Conservation (phyloP, 2,888 invertebrate genomes). For the Hemistola chrysoprasaria region DNA sequence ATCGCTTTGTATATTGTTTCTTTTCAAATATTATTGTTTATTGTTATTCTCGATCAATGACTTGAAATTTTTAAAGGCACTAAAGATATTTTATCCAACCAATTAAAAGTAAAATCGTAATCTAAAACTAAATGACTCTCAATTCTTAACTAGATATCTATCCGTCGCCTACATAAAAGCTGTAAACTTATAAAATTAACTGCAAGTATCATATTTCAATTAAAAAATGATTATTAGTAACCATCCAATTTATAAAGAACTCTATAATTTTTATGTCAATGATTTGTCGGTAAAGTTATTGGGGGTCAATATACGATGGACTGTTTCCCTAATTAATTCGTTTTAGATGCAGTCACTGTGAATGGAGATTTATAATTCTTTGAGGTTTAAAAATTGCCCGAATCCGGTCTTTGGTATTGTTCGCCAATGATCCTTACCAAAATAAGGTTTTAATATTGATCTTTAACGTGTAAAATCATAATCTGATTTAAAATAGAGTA, state of each 20-base stretch:
- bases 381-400: slow-evolving; percentile 18
- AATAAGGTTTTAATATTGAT: slow-evolving; percentile 9
- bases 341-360: slow-evolving; percentile 42
- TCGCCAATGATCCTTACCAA: slow-evolving; percentile 11
- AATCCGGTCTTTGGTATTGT: slow-evolving; percentile 15
- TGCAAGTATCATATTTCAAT: no score
- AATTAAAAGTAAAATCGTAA: no score
- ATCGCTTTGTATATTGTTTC: no score
- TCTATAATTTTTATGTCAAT: neutral
- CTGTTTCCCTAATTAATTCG: slow-evolving; percentile 35
- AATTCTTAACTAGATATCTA: no score
- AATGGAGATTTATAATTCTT: slow-evolving; percentile 43
- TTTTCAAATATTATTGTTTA: no score
- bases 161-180: no score
- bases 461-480: slow-evolving; percentile 1
- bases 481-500: no score
- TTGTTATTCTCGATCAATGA: no score
- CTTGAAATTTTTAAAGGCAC: no score
- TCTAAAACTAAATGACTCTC: no score
- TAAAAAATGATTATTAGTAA: slow-evolving; percentile 10
- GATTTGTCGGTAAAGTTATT: neutral
- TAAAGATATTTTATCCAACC: no score
- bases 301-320: slow-evolving; percentile 7
- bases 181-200: no score
- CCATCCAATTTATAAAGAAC: slow-evolving; percentile 10